phyloP scores from a whole-genome alignment of 2,113 vertebrate genomes.

The Melanocharis versteri region DNA sequence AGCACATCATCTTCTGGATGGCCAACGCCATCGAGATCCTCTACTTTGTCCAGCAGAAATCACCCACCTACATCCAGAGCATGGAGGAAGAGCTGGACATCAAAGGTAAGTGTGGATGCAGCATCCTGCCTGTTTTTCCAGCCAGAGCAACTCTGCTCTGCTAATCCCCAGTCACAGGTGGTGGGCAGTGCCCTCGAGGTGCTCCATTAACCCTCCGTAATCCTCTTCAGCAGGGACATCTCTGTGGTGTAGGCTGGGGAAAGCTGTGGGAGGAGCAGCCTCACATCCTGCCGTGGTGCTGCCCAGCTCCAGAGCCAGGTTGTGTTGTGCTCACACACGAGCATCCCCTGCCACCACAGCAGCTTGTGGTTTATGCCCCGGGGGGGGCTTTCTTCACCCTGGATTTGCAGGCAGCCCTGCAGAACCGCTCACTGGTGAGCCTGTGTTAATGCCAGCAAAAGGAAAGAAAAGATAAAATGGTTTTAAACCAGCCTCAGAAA shows the following conservation, averaged over 20 bases:
- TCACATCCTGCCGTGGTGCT: fast-evolving
- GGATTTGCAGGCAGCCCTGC: neutral
- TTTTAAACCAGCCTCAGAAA: neutral
- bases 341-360: neutral
- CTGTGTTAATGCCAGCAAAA: neutral
- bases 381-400: neutral
- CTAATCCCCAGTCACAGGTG: neutral
- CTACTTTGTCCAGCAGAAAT: conserved; percentile 92
- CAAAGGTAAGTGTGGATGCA: conserved; percentile 58
- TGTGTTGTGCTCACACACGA: neutral
- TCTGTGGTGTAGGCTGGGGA: neutral
- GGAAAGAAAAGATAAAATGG: neutral
- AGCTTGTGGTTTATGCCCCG: neutral
- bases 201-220: neutral
- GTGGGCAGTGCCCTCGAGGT: neutral
- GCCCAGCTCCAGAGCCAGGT: neutral
- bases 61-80: conserved; percentile 86
- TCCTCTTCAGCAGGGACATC: neutral
- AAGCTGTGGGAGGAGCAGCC: neutral
- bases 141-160: neutral
- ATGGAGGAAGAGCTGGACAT: conserved; percentile 87
- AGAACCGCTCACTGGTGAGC: neutral
- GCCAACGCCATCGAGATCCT: conserved; percentile 92
- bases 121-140: neutral
- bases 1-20: conserved; percentile 97